phyloP scores from a whole-genome alignment of 2,797 vertebrate species.

The Thamnophis elegans region DNA sequence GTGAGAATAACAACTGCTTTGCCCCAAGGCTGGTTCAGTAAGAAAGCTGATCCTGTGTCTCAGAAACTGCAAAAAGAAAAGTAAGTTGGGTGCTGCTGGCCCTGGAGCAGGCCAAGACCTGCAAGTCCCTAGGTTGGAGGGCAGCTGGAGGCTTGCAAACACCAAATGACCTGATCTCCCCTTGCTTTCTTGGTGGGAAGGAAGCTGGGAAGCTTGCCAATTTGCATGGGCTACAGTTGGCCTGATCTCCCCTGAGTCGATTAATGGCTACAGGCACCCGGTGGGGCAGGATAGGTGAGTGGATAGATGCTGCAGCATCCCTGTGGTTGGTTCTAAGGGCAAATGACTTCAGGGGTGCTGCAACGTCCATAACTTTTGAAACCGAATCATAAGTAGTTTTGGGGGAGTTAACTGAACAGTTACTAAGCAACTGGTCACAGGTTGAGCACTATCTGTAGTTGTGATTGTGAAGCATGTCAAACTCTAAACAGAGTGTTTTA shows the following conservation, averaged over 20 bases:
- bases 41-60: neutral
- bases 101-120: neutral
- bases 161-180: neutral
- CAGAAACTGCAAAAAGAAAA: neutral
- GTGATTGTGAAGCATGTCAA: neutral
- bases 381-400: neutral
- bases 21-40: neutral
- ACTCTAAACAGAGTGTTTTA: neutral
- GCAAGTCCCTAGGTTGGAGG: neutral
- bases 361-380: neutral
- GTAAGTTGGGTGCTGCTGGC: neutral
- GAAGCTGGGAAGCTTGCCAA: neutral
- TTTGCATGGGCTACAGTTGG: neutral
- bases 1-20: neutral
- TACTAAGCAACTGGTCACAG: neutral
- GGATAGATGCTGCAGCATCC: neutral
- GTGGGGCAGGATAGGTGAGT: neutral
- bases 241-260: neutral
- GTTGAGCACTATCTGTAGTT: neutral
- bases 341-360: neutral
- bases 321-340: neutral
- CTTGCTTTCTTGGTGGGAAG: neutral
- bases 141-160: neutral
- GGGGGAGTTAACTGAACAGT: neutral
- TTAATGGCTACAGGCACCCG: neutral